These are phyloP conservation scores for Conus ventricosus DNA, from an alignment of 1,140 invertebrate species.

Conservation along the genomic window DNA sequence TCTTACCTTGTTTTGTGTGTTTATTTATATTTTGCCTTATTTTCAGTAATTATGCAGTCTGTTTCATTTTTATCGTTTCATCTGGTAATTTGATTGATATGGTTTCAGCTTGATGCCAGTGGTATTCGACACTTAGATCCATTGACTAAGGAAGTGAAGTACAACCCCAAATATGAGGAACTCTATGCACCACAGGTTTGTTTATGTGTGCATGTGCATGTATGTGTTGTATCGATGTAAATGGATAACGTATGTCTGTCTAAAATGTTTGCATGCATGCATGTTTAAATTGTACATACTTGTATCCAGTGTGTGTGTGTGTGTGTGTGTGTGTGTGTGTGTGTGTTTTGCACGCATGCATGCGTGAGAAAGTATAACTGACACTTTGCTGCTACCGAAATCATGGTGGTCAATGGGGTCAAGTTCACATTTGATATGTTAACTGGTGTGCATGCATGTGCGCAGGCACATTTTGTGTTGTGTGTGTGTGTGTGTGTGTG, in stretches of 20 bases:
- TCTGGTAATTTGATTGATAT: no score
- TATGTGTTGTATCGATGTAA: not conserved
- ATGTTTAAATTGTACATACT: not conserved
- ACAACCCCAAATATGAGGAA: slow-evolving; percentile 97
- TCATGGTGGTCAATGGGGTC: no score
- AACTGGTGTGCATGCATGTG: no score
- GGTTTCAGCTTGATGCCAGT: slow-evolving; percentile 47
- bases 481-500: no score
- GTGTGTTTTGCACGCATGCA: not conserved
- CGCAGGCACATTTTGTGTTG: no score
- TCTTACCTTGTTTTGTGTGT: no score
- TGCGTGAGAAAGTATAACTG: not conserved
- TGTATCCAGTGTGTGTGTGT: slow-evolving; percentile 3
- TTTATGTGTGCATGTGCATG: not conserved
- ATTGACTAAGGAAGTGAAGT: slow-evolving; percentile 82
- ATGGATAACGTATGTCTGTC: not conserved
- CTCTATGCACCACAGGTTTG: slow-evolving; percentile 89
- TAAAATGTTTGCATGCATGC: not conserved
- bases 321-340: slow-evolving; percentile 15
- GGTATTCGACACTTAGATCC: slow-evolving; percentile 58
- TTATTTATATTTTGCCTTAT: no score
- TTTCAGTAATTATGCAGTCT: no score
- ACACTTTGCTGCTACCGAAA: no score
- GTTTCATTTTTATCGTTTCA: no score
- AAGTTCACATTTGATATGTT: no score